phyloP scores from a whole-genome alignment of 1,140 invertebrate species.

The Brachystomella parvula region DNA sequence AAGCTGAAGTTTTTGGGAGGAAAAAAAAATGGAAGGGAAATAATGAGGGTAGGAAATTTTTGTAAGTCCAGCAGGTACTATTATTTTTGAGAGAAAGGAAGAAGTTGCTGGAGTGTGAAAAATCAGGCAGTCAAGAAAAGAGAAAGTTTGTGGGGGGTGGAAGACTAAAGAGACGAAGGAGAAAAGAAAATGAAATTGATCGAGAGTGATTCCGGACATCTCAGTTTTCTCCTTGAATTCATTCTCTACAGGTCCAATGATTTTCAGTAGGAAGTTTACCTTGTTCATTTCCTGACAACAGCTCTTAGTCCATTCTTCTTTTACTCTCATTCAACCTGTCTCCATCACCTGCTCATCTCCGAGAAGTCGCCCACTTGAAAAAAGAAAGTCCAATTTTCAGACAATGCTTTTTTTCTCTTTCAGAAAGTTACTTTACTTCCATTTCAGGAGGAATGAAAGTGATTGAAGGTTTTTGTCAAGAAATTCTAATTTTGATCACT shows the following conservation, averaged over 20 bases:
- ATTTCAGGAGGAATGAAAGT: too few species aligned
- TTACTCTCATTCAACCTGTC: neutral
- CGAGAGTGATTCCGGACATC: conserved; percentile 10
- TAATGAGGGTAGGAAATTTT: neutral
- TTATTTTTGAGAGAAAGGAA: neutral
- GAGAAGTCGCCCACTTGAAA: neutral
- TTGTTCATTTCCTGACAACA: neutral
- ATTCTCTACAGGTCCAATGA: neutral
- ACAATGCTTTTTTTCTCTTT: neutral
- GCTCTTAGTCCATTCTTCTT: neutral
- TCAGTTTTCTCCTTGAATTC: neutral
- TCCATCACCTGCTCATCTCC: neutral
- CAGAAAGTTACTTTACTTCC: conserved; percentile 1
- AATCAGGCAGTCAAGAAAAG: conserved; percentile 16
- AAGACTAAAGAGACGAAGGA: neutral
- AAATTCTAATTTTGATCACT: neutral
- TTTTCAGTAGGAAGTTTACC: neutral
- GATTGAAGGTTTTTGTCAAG: neutral
- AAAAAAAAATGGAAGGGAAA: conserved; percentile 2
- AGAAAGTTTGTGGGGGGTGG: neutral
- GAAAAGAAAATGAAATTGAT: conserved; percentile 9
- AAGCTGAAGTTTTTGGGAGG: neutral
- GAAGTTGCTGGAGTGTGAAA: conserved; percentile 10
- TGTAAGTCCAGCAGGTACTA: too few species aligned
- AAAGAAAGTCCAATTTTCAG: neutral